phyloP scores from a whole-genome alignment of 2,113 vertebrate species.

The Phalacrocorax carbo region DNA sequence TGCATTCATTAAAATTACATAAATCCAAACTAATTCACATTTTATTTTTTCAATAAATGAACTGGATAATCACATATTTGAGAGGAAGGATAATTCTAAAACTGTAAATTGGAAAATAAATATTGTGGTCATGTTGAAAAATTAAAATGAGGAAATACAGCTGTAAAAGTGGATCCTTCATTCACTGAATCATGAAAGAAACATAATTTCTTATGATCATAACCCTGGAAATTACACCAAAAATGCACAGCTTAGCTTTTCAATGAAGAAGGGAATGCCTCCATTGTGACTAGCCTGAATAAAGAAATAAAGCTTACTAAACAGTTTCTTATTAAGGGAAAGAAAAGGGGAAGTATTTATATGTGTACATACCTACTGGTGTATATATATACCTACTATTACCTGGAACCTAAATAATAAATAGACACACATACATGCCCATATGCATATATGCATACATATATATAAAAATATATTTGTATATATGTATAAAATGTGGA shows the following conservation, averaged over 20 bases:
- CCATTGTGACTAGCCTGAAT: not conserved
- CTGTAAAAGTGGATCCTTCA: not conserved
- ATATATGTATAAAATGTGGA: not conserved
- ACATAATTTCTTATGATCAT: not conserved
- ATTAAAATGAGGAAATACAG: not conserved
- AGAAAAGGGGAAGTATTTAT: not conserved
- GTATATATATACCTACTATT: not conserved
- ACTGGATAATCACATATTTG: not conserved
- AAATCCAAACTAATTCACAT: not conserved
- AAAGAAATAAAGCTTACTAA: not conserved
- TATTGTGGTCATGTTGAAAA: not conserved
- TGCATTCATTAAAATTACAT: not conserved
- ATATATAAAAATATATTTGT: not conserved
- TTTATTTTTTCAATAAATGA: not conserved
- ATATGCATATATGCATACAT: accelerated
- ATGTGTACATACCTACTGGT: accelerated
- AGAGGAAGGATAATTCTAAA: not conserved
- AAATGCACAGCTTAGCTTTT: not conserved
- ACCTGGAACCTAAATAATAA: not conserved
- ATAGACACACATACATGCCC: accelerated
- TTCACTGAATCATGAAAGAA: not conserved
- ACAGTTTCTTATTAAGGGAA: not conserved
- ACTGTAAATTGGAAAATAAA: not conserved
- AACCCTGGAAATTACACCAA: not conserved
- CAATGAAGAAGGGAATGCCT: not conserved